Evolutionary conservation across 2,888 invertebrate genomes (phyloP).

Genomic region (Papilio protenor): DNA sequence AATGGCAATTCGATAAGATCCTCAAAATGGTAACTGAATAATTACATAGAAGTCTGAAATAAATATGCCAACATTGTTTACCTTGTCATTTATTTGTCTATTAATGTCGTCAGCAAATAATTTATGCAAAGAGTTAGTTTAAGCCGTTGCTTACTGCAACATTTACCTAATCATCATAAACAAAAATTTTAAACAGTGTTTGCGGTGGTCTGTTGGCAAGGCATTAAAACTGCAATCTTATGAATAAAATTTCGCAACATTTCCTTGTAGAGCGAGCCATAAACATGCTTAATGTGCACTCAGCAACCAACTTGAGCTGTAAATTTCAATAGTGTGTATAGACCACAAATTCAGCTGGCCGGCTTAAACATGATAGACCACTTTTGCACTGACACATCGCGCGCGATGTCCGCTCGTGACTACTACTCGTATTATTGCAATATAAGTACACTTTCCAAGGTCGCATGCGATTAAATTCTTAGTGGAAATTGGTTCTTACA

Average conservation of each 20-base stretch:
- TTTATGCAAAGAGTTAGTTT: not conserved
- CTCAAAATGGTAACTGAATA: not conserved
- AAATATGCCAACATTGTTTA: not conserved
- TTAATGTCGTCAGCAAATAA: not conserved
- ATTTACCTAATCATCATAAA: conserved; percentile 3
- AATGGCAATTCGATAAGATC: too few species aligned
- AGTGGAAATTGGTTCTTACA: conserved; percentile 48
- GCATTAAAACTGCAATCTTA: conserved; percentile 38
- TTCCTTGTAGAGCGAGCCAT: conserved; percentile 53
- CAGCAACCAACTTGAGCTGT: conserved; percentile 64
- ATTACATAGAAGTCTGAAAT: not conserved
- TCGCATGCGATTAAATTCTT: not conserved
- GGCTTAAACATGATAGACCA: conserved; percentile 62
- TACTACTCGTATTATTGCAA: not conserved
- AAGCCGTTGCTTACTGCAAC: conserved; percentile 31
- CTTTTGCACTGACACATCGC: not conserved
- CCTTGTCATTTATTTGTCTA: not conserved
- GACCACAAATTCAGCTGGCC: conserved; percentile 76
- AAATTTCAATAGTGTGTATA: conserved; percentile 81
- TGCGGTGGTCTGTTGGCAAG: conserved; percentile 38
- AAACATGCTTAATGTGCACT: conserved; percentile 55
- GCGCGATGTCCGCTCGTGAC: not conserved
- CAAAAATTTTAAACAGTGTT: conserved; percentile 45
- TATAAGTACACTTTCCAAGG: not conserved
- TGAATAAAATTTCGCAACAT: conserved; percentile 52